Percentiles rank a stretch among this genome's conserved stretches.
phyloP scores from a whole-genome alignment of 2,113 vertebrate genomes.

The Nothobranchius furzeri region DNA sequence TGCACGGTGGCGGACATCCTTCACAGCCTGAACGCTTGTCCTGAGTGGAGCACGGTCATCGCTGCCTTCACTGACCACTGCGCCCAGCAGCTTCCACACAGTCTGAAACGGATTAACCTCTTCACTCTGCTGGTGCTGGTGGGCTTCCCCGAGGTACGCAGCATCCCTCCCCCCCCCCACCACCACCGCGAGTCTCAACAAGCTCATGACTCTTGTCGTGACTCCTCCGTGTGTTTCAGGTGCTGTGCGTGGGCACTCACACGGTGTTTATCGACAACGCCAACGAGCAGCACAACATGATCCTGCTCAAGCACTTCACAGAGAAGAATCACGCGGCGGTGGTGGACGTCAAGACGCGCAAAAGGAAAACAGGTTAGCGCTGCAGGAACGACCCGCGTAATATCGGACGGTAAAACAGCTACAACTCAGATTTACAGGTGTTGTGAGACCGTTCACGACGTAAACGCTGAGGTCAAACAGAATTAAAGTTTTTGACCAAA shows the following conservation, averaged over 20 bases:
- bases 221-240: constrained; percentile 71
- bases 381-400: too few relatives aligned
- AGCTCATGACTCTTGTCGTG: background rate
- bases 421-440: too few relatives aligned
- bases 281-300: constrained; percentile 92
- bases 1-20: constrained; percentile 95
- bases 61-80: constrained; percentile 92
- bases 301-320: constrained; percentile 95
- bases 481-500: too few relatives aligned
- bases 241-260: constrained; percentile 93
- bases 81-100: constrained; percentile 89
- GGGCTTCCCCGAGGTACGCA: constrained; percentile 92
- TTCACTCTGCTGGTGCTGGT: constrained; percentile 95
- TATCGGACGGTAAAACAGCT: too few relatives aligned
- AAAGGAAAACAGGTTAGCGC: constrained; percentile 90
- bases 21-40: constrained; percentile 84
- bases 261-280: constrained; percentile 96
- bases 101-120: constrained; percentile 93
- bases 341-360: constrained; percentile 93
- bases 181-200: background rate
- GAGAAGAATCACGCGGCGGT: constrained; percentile 96
- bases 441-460: too few relatives aligned
- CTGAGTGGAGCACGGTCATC: constrained; percentile 86
- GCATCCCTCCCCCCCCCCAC: background rate
- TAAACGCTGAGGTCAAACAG: too few relatives aligned